Base-by-base conservation (phyloP, 35 echinoderm and acorn worm genomes). In the Diadema setosum region DNA sequence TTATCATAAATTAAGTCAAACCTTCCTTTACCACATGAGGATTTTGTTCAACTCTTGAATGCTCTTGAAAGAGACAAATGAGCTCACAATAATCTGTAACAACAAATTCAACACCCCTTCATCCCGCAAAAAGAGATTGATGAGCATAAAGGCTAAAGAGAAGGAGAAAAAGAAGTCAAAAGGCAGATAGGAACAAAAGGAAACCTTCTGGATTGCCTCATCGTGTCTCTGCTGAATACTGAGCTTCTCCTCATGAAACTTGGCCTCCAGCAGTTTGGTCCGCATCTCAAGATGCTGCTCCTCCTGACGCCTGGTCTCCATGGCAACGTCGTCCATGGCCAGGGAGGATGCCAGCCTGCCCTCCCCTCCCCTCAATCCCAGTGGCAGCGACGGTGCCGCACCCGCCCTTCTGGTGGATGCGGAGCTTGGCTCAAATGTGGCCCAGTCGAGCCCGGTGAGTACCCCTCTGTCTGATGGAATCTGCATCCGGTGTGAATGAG, bases 171-270 rank as follows among this genome's bases (percentile, higher is more conserved):
- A n/a, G 12, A 73, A 73, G 11, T 30, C 32, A 30, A n/a, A 73
- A 16, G 67, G 17, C 12, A 73, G 17, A 73, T 73, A n/a, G n/a
- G n/a, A n/a, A 60, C 30, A 18, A 60, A 60, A 32, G 9, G 2
- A 7, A 45, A 97, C 95, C 92, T 98, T 98, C 76, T 98, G 96
- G 33, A 98, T 98, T 31, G 96, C 96, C 34, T 91, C 85, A 83
- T 98, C 96, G 70, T 98, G 96, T 18, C 83, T 82, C 83, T 98
- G 92, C 89, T 98, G 96, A 36, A 94, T 89, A 14, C 32, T 65
- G 20, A 98, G 64, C 83, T 98, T 98, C 45, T 98, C 96, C 75
- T 98, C 96, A 70, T 98, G 96, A 65, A 94, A 94, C 75, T 89
- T 88, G 2, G 89, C 92, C 58, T 98, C 96, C 40, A 91, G 43